These are phyloP conservation scores for Labeo rohita DNA, from an alignment of 2,113 vertebrate genomes.

Conservation along the genomic window DNA sequence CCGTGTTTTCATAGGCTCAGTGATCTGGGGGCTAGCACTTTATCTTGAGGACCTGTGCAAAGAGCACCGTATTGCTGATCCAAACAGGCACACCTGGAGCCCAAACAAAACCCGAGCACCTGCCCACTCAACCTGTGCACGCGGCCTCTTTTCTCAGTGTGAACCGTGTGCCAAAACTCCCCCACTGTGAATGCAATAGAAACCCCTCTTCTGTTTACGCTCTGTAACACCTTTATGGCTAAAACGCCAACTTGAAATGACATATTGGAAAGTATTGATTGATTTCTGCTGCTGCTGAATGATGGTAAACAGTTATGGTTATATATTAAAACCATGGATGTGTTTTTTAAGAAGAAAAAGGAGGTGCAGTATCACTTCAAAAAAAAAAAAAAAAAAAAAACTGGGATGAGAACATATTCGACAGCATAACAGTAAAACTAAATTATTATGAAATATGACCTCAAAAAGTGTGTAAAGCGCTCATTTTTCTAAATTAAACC, in stretches of 20 bases:
- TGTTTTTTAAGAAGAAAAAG: background rate
- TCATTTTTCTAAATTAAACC: background rate
- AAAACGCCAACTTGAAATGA: constrained; percentile 4
- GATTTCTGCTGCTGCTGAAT: constrained; percentile 1
- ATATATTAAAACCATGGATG: constrained; percentile 8
- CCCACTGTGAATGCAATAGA: constrained; percentile 12
- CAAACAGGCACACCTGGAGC: constrained; percentile 64
- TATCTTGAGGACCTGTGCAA: constrained; percentile 50
- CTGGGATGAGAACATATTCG: background rate
- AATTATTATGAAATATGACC: background rate
- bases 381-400: background rate
- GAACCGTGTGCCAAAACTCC: constrained; percentile 28
- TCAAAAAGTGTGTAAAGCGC: background rate
- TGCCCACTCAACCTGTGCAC: constrained; percentile 44
- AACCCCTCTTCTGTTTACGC: constrained; percentile 5
- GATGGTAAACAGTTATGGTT: constrained; percentile 2
- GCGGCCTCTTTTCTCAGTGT: constrained; percentile 71
- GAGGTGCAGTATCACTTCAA: background rate
- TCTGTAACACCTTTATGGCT: constrained; percentile 17
- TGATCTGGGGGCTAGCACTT: constrained; percentile 66
- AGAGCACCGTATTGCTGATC: constrained; percentile 61
- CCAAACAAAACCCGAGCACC: constrained; percentile 43
- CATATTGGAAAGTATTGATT: constrained; percentile 25
- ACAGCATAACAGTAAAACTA: background rate
- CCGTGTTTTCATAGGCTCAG: constrained; percentile 29